phyloP scores from a whole-genome alignment of 2,888 invertebrate genomes.

The Agelastica alni region DNA sequence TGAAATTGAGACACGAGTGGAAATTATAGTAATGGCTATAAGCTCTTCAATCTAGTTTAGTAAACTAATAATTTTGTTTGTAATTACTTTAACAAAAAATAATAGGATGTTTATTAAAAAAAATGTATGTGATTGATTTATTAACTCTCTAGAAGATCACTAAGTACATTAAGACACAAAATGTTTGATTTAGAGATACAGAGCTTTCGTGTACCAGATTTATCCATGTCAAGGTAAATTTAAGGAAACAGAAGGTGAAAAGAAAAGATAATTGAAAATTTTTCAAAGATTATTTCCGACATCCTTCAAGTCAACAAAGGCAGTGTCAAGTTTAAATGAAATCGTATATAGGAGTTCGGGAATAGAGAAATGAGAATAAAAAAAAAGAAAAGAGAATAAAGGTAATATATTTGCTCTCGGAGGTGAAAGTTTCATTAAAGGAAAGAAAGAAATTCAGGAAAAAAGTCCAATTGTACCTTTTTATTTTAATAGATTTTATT shows the following conservation, averaged over 20 bases:
- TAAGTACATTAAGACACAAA: too few species aligned
- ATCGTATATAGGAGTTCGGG: slow-evolving; percentile 17
- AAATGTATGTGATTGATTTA: too few species aligned
- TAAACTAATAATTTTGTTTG: too few species aligned
- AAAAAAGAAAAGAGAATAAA: slow-evolving; percentile 15
- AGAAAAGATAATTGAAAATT: slow-evolving; percentile 31
- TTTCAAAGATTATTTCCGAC: slow-evolving; percentile 32
- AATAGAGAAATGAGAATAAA: slow-evolving; percentile 5
- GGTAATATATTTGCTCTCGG: slow-evolving; percentile 18
- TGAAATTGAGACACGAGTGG: too few species aligned
- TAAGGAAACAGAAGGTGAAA: slow-evolving; percentile 23
- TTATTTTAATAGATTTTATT: slow-evolving; percentile 20
- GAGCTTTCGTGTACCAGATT: slow-evolving; percentile 6
- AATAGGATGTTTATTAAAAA: too few species aligned
- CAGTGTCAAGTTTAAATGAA: slow-evolving; percentile 35
- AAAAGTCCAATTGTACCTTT: slow-evolving; percentile 11
- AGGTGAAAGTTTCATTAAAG: slow-evolving; percentile 20
- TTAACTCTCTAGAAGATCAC: too few species aligned
- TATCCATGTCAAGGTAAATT: slow-evolving; percentile 20
- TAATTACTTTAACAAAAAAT: too few species aligned
- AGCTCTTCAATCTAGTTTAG: too few species aligned
- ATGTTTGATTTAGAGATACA: too few species aligned
- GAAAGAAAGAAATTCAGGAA: slow-evolving; percentile 4
- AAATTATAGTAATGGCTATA: too few species aligned
- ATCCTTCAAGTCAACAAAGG: slow-evolving; percentile 38